Conservation (phyloP, 2,797 vertebrate genomes). For the Hozukius guyotensis region DNA sequence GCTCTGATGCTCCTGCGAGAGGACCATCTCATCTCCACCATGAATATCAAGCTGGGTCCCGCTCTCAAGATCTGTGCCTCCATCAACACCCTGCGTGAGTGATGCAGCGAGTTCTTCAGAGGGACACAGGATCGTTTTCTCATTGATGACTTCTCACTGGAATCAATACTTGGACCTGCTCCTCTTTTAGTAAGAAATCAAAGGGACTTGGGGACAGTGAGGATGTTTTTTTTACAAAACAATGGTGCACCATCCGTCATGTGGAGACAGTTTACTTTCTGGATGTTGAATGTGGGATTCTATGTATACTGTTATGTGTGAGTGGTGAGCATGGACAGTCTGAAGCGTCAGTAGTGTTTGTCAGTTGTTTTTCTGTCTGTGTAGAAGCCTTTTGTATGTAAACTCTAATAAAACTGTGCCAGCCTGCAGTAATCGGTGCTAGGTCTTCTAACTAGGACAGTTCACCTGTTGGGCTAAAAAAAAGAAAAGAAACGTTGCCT, state of each 20-base stretch:
- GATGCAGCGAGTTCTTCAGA: conserved; percentile 47
- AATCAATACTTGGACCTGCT: conserved; percentile 20
- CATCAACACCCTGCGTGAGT: conserved; percentile 96
- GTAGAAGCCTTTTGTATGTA: conserved; percentile 35
- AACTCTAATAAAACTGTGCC: conserved; percentile 49
- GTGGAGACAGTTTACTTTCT: conserved; percentile 51
- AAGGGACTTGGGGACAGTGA: conserved; percentile 9
- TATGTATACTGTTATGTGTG: conserved; percentile 37
- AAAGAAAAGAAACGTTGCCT: conserved; percentile 64
- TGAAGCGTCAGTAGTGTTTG: conserved; percentile 37
- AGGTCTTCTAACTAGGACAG: conserved; percentile 42
- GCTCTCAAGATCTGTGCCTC: conserved; percentile 98
- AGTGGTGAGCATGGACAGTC: conserved; percentile 32
- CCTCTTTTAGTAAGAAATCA: background rate
- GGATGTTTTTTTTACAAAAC: background rate
- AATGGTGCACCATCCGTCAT: conserved; percentile 17
- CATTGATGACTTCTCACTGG: conserved; percentile 10
- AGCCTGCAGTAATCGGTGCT: conserved; percentile 46
- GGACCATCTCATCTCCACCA: conserved; percentile 99
- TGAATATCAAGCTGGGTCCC: conserved; percentile 99
- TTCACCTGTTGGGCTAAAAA: conserved; percentile 43
- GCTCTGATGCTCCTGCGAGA: conserved; percentile 96
- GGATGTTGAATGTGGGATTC: conserved; percentile 73
- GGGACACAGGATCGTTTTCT: background rate
- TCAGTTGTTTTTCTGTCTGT: conserved; percentile 19